Conservation (phyloP, 2,113 vertebrate species). For the Butastur rufipennis region DNA sequence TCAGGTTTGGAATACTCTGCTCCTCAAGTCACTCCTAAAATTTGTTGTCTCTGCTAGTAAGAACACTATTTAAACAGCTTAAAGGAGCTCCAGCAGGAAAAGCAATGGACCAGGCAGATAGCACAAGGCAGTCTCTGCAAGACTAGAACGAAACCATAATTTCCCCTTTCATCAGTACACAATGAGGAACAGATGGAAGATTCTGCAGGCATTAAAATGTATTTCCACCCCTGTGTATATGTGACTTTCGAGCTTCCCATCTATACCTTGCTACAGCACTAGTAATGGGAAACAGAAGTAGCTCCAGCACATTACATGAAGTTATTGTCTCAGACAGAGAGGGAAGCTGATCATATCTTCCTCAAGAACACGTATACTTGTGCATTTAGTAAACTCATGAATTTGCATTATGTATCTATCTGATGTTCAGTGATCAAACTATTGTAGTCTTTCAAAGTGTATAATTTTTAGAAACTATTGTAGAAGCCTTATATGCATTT, state of each 20-base stretch:
- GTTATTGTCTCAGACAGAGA: neutral
- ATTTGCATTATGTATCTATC: neutral
- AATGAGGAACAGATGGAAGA: neutral
- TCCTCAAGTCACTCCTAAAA: neutral
- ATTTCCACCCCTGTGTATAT: neutral
- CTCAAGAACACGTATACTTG: neutral
- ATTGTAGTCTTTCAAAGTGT: neutral
- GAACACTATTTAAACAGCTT: neutral
- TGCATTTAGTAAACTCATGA: neutral
- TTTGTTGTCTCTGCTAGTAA: neutral
- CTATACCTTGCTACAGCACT: neutral
- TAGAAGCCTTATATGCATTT: neutral
- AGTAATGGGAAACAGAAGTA: neutral
- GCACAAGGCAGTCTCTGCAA: neutral
- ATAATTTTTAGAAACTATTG: neutral
- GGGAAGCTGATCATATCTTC: neutral
- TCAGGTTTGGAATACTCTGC: neutral
- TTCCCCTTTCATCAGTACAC: neutral
- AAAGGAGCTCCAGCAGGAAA: neutral
- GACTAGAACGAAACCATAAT: neutral
- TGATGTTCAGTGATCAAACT: neutral
- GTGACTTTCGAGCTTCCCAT: neutral
- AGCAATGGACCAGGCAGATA: neutral
- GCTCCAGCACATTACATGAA: neutral
- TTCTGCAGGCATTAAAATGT: neutral